These are phyloP conservation scores for Perca flavescens DNA, from an alignment of 2,113 vertebrate species.

Conservation along the genomic window DNA sequence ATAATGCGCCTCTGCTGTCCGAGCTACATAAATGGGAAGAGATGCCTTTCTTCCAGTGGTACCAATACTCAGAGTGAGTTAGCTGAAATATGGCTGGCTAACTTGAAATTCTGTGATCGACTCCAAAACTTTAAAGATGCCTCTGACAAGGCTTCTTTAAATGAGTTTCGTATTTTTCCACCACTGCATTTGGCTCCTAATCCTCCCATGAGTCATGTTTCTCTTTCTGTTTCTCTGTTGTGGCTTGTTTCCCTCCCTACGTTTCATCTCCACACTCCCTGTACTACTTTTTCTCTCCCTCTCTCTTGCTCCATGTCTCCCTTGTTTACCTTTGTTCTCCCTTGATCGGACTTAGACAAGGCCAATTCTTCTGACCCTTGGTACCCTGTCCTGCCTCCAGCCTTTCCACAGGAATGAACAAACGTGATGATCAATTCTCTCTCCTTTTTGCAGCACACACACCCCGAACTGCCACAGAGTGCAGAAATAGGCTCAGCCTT, in stretches of 20 bases:
- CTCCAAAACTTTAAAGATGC: constrained; percentile 55
- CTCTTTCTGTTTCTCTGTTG: constrained; percentile 46
- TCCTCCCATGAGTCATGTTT: constrained; percentile 74
- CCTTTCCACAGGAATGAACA: constrained; percentile 78
- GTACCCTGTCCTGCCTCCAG: constrained; percentile 57
- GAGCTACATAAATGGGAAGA: constrained; percentile 17
- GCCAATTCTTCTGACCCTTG: constrained; percentile 67
- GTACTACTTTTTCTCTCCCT: constrained; percentile 16
- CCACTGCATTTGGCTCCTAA: constrained; percentile 62
- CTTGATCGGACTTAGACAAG: constrained; percentile 70
- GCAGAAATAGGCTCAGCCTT: constrained; percentile 48
- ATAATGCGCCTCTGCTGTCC: constrained; percentile 6
- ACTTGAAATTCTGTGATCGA: constrained; percentile 63
- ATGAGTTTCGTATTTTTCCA: constrained; percentile 65
- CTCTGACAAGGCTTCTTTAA: constrained; percentile 70
- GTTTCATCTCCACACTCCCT: constrained; percentile 41
- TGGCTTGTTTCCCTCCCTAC: constrained; percentile 39
- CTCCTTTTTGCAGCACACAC: constrained; percentile 8
- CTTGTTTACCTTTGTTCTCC: constrained; percentile 78
- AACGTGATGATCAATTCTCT: constrained; percentile 80
- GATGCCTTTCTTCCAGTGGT: constrained; percentile 36
- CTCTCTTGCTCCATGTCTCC: constrained; percentile 40
- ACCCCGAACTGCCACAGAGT: constrained; percentile 45
- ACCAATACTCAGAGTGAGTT: constrained; percentile 37
- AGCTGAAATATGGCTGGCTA: constrained; percentile 21